phyloP scores from a whole-genome alignment of 2,888 invertebrate genomes.

The Diarsia mendica region DNA sequence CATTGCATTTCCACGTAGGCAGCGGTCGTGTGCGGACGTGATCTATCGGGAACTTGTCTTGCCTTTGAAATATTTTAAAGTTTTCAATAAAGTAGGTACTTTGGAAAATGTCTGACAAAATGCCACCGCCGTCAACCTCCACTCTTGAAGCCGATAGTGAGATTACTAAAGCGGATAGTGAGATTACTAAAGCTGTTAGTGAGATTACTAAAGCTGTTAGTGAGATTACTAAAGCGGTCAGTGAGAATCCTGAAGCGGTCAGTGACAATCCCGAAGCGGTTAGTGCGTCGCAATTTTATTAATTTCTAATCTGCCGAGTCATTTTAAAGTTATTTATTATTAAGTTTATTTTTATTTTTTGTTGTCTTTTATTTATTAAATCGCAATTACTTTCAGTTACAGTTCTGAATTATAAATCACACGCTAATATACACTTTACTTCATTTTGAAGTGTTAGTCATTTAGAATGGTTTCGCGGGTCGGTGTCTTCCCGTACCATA shows the following conservation, averaged over 20 bases:
- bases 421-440: not conserved
- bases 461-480: not conserved
- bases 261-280: not conserved
- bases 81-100: not conserved
- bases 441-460: not conserved
- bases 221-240: conserved; percentile 5
- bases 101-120: conserved; percentile 27
- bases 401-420: not conserved
- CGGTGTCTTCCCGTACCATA: not conserved
- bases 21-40: conserved; percentile 12
- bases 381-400: not conserved
- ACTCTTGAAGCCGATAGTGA: not conserved
- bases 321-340: not conserved
- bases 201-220: too few relatives aligned
- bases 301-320: not conserved
- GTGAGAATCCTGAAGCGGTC: conserved; percentile 6
- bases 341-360: not conserved
- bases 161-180: too few relatives aligned
- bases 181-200: too few relatives aligned
- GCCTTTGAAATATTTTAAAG: not conserved
- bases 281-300: conserved; percentile 16
- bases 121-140: not conserved
- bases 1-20: conserved; percentile 28
- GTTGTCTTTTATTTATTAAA: not conserved
- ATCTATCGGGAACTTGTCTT: not conserved